A percentile compares a stretch with the other conserved stretches of the same genome.
phyloP scores from a whole-genome alignment of 2,113 vertebrate genomes.

The Gobius niger region DNA sequence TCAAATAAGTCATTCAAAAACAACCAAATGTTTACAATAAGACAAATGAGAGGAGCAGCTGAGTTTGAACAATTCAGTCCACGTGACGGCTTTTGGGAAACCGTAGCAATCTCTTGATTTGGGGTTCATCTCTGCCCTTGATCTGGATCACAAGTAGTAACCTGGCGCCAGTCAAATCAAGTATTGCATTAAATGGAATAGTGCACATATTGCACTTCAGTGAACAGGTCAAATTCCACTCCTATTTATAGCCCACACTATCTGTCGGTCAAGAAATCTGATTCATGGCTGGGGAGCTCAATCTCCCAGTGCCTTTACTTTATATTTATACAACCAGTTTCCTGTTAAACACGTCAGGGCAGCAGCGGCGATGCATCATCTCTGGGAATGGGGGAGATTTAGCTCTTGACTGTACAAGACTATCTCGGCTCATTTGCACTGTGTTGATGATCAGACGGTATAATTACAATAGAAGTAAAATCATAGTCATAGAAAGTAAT shows the following conservation, averaged over 20 bases:
- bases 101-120: too few species aligned
- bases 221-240: conserved; percentile 1
- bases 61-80: too few species aligned
- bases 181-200: conserved; percentile 1
- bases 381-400: neutral
- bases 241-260: conserved; percentile 10
- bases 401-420: neutral
- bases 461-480: too few species aligned
- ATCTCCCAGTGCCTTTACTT: neutral
- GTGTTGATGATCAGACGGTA: too few species aligned
- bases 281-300: conserved; percentile 1
- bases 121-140: too few species aligned
- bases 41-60: too few species aligned
- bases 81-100: too few species aligned
- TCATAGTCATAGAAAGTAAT: too few species aligned
- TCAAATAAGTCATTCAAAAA: neutral
- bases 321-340: conserved; percentile 3
- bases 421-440: neutral
- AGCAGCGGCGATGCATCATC: neutral
- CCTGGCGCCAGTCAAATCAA: conserved; percentile 2
- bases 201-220: conserved; percentile 1
- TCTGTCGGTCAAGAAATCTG: conserved; percentile 12
- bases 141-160: neutral
- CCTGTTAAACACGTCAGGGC: conserved; percentile 3
- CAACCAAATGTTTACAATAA: too few species aligned